These are phyloP conservation scores for Neodontobutis hainanensis DNA, from an alignment of 2,113 vertebrate genomes.

Conservation along the genomic window DNA sequence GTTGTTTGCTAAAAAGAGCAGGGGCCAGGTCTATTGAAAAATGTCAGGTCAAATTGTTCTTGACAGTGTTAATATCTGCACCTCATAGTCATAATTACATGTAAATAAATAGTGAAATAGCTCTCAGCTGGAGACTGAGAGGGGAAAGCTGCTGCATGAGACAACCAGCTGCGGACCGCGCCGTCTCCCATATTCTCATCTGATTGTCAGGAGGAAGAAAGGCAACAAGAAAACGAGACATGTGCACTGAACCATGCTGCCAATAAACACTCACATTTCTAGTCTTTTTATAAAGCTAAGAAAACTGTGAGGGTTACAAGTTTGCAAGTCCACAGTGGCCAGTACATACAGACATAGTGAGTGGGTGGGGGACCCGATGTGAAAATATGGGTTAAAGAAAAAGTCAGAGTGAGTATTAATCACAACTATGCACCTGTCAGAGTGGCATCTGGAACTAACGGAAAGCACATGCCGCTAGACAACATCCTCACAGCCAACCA, in stretches of 20 bases:
- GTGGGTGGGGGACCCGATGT: conserved; percentile 24
- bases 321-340: conserved; percentile 7
- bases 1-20: conserved; percentile 80
- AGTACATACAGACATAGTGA: conserved; percentile 38
- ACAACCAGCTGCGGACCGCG: conserved; percentile 89
- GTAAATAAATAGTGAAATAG: conserved; percentile 99
- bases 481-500: conserved; percentile 72
- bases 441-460: conserved; percentile 97
- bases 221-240: conserved; percentile 29
- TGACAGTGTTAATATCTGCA: conserved; percentile 99
- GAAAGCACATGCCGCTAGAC: conserved; percentile 82
- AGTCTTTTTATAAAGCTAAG: not conserved
- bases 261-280: conserved; percentile 23
- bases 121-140: conserved; percentile 95
- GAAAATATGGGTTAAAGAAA: conserved; percentile 46
- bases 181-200: conserved; percentile 57
- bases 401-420: conserved; percentile 85
- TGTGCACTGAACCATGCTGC: conserved; percentile 34
- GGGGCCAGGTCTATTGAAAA: conserved; percentile 90
- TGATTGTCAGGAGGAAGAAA: conserved; percentile 40
- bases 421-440: conserved; percentile 90
- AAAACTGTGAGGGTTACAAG: conserved; percentile 30
- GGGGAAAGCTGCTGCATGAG: conserved; percentile 78
- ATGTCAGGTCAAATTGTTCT: conserved; percentile 99
- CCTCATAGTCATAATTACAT: conserved; percentile 99